Evolutionary conservation across 2,113 vertebrate species (phyloP).

Genomic region (Puntigrus tetrazona): DNA sequence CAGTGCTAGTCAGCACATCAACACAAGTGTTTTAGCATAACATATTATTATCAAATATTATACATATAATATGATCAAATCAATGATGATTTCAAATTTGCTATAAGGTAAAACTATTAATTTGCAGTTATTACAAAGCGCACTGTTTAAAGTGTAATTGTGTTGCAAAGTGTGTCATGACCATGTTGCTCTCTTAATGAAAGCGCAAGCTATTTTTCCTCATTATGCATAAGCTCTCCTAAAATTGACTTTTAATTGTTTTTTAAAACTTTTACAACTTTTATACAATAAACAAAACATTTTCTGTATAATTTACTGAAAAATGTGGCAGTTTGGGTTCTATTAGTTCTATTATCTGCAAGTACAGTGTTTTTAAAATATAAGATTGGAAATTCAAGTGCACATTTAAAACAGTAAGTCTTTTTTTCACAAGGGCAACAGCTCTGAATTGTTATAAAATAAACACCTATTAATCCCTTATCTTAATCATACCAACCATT

Average conservation of each 20-base stretch:
- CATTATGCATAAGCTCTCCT: no score
- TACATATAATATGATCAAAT: no score
- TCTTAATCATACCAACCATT: background rate
- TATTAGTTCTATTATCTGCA: background rate
- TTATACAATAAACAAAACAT: background rate
- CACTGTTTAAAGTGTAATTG: background rate
- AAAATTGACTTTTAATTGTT: no score
- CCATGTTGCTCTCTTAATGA: background rate
- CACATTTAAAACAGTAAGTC: background rate
- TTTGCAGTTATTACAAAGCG: background rate
- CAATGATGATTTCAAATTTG: background rate
- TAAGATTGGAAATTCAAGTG: background rate
- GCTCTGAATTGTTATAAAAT: background rate
- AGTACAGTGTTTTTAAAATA: background rate
- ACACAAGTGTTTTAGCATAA: no score
- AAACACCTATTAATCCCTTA: background rate
- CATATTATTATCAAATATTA: no score
- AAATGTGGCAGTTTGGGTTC: background rate
- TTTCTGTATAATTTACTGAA: no score
- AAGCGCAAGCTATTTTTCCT: no score
- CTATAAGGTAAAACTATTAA: no score
- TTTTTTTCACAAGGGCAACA: background rate
- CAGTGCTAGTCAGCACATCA: no score
- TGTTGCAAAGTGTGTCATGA: background rate
- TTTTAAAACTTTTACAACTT: background rate